Evolutionary conservation across 53 echinoderm and acorn worm species (phyloP), one percentile per base, ranked within the genome.

Genomic region (Echinarachnius parma): DNA sequence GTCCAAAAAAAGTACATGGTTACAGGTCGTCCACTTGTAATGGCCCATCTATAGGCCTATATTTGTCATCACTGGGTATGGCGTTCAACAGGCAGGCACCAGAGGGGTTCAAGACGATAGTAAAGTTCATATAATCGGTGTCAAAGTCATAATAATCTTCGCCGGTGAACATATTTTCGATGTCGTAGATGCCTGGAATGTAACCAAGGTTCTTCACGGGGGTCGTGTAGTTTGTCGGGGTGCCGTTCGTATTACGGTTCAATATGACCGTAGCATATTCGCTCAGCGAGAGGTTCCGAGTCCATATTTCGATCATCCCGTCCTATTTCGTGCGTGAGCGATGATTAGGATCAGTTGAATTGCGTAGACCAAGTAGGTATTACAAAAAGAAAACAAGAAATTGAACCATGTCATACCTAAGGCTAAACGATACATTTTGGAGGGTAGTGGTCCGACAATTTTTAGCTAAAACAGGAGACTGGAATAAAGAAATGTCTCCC

Each of bases 101-200:
- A 16, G 60, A 46, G 5, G 89, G 89, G 16, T 80, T 85, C 13
- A 89, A 80, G 14, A 79, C 36, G 7, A 81, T 39, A 5, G 75
- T 76, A 25, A 89, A 75, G 22, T 35, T 58, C 66, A 66, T 64
- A n/a, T n/a, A n/a, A 29, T 82, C 66, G 11, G 88, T 78, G 31
- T 64, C 47, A 33, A 64, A 87, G 39, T 82, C 88, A 21, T 47
- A 34, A 25, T 84, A 66, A 65, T 82, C 78, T 22, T 83, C 61
- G 1, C 56, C 72, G n/a, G 64, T 64, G 18, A 74, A 69, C 44
- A 83, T 42, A 19, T 83, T 77, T 31, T 64, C 45, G 13, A 87
- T 61, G 26, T 83, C 78, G 59, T 83, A 87, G 22, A 86, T 81
- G 13, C 86, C 86, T 16, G 53, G n/a, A 5, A 37, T 18, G 74